A percentile compares a stretch with the other conserved stretches of the same genome.
phyloP scores from a whole-genome alignment of 2,888 invertebrate genomes.

The Euphydryas editha region DNA sequence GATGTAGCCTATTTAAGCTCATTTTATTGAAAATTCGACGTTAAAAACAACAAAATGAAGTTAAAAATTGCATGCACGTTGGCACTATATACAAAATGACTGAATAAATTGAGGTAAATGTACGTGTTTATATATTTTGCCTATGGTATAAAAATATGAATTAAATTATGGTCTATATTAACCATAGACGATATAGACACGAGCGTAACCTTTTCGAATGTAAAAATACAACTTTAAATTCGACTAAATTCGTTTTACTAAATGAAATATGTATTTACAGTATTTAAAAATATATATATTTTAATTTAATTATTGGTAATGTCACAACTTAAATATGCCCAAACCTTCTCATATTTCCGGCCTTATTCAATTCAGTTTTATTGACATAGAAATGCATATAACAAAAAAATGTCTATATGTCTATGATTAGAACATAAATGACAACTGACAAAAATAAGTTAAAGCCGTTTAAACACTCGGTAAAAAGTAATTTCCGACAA shows the following conservation, averaged over 20 bases:
- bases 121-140: slow-evolving; percentile 37
- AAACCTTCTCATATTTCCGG: too few species aligned
- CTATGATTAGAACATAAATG: slow-evolving; percentile 19
- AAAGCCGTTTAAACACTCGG: too few species aligned
- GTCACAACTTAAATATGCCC: neutral
- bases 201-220: neutral
- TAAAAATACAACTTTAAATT: too few species aligned
- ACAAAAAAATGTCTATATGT: slow-evolving; percentile 6
- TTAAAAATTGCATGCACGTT: slow-evolving; percentile 52
- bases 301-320: neutral
- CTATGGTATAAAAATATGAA: slow-evolving; percentile 26
- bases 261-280: neutral
- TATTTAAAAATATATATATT: neutral
- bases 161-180: slow-evolving; percentile 12
- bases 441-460: slow-evolving; percentile 16
- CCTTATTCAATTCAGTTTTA: too few species aligned
- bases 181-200: slow-evolving; percentile 21
- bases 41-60: slow-evolving; percentile 44
- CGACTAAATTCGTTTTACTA: neutral
- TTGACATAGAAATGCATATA: neutral
- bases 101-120: slow-evolving; percentile 42
- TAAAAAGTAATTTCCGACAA: too few species aligned
- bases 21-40: slow-evolving; percentile 54
- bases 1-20: slow-evolving; percentile 67
- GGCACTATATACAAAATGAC: slow-evolving; percentile 51